Evolutionary conservation across 1,140 invertebrate genomes (phyloP).

Genomic region (Drosophila triauraria): DNA sequence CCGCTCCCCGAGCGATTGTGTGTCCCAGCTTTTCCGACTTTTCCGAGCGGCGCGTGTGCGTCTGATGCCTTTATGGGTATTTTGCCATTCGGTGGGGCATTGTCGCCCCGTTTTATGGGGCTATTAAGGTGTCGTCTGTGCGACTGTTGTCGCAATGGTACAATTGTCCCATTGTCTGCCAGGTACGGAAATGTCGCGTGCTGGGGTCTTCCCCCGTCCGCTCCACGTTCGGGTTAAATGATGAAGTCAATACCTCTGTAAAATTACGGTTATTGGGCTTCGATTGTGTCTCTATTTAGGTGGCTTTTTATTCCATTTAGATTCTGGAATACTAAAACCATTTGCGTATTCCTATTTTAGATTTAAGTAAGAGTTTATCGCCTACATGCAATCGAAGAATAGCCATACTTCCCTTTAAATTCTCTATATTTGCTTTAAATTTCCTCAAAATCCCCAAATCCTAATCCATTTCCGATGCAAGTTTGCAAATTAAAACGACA

Average conservation of each 20-base stretch:
- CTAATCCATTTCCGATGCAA: slow-evolving; percentile 1
- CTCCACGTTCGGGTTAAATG: slow-evolving; percentile 6
- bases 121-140: slow-evolving; percentile 67
- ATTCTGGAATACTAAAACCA: too few relatives aligned
- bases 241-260: slow-evolving; percentile 6
- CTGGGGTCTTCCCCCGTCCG: slow-evolving; percentile 24
- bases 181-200: slow-evolving; percentile 55
- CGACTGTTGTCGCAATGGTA: slow-evolving; percentile 52
- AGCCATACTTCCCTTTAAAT: too few relatives aligned
- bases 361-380: neutral
- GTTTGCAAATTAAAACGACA: slow-evolving; percentile 26
- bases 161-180: slow-evolving; percentile 59
- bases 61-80: slow-evolving; percentile 52
- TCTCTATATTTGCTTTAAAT: neutral
- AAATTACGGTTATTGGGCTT: neutral
- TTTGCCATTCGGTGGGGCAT: slow-evolving; percentile 21
- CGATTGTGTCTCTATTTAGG: neutral
- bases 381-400: too few relatives aligned
- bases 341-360: too few relatives aligned
- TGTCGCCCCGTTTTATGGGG: slow-evolving; percentile 65
- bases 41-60: slow-evolving; percentile 31
- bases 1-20: slow-evolving; percentile 22
- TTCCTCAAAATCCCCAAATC: neutral
- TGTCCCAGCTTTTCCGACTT: slow-evolving; percentile 7
- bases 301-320: neutral